phyloP scores from a whole-genome alignment of 2,797 vertebrate genomes.

The Oreonectes daqikongensis region DNA sequence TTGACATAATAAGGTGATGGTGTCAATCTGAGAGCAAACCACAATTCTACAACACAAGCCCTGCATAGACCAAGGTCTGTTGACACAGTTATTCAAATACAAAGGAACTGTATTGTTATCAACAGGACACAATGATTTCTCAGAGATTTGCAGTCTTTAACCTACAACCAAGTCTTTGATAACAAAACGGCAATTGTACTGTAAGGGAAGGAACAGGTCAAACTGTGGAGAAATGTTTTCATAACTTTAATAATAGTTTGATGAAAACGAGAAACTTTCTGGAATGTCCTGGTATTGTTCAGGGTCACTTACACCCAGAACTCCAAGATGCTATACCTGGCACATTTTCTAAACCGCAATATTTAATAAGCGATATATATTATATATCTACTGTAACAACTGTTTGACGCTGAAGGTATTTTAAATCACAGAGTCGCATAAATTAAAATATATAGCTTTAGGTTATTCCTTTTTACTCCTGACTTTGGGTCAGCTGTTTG shows the following conservation, averaged over 20 bases:
- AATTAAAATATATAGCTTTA: too few species aligned
- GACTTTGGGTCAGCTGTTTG: constrained; percentile 23
- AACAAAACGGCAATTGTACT: neutral
- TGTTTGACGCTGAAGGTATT: neutral
- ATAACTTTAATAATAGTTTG: neutral
- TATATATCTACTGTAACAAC: neutral
- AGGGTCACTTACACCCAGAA: neutral
- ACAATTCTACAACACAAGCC: neutral
- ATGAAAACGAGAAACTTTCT: neutral
- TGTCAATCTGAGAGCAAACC: neutral
- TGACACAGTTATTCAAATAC: neutral
- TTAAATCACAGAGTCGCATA: neutral
- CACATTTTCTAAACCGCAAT: too few species aligned
- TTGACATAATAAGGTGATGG: neutral
- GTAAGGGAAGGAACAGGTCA: neutral
- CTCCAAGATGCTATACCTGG: neutral
- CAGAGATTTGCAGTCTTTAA: neutral
- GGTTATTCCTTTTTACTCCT: constrained; percentile 18
- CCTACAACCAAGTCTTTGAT: neutral
- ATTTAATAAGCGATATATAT: too few species aligned
- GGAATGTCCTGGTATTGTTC: constrained; percentile 11
- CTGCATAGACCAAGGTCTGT: neutral
- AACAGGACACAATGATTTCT: constrained; percentile 24
- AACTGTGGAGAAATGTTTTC: neutral
- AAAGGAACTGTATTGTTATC: constrained; percentile 7